These are phyloP conservation scores for Drosophila bocki DNA, from an alignment of 1,140 invertebrate genomes.

Conservation along the genomic window DNA sequence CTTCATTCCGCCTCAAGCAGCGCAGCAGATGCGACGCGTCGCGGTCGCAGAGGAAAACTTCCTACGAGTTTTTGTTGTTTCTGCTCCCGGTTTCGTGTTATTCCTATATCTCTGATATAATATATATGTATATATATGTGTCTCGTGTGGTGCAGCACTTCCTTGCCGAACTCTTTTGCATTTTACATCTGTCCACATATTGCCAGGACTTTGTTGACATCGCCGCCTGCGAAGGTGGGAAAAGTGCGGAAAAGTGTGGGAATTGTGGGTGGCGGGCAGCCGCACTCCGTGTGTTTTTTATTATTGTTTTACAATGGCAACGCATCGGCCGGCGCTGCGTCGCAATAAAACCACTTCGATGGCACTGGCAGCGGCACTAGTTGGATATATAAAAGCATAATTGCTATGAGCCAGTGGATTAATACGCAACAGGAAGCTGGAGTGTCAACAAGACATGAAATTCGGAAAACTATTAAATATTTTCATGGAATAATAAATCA, in stretches of 20 bases:
- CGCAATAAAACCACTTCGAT: constrained; percentile 71
- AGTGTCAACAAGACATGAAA: constrained; percentile 55
- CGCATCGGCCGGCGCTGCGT: constrained; percentile 50
- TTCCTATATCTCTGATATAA: constrained; percentile 4
- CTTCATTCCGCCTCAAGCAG: constrained; percentile 27
- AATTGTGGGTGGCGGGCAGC: constrained; percentile 5
- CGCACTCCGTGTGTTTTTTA: constrained; percentile 30
- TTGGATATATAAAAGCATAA: constrained; percentile 76
- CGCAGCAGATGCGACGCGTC: constrained; percentile 39
- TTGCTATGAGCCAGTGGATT: constrained; percentile 63
- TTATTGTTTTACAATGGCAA: constrained; percentile 73
- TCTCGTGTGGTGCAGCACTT: constrained; percentile 50
- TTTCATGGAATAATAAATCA: not conserved
- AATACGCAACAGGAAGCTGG: constrained; percentile 71
- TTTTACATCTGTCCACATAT: constrained; percentile 53
- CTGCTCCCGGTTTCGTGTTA: constrained; percentile 20
- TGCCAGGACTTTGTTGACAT: constrained; percentile 28
- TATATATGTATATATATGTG: not conserved
- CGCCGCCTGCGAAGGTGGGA: constrained; percentile 51
- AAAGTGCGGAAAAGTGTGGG: constrained; percentile 5
- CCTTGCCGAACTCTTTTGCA: constrained; percentile 65
- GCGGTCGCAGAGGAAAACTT: constrained; percentile 10
- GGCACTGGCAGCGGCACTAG: constrained; percentile 38
- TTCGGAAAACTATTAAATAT: not conserved
- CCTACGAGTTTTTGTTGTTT: not conserved